phyloP scores from a whole-genome alignment of 1,140 invertebrate genomes.

The Trachymyrmex cornetzi region DNA sequence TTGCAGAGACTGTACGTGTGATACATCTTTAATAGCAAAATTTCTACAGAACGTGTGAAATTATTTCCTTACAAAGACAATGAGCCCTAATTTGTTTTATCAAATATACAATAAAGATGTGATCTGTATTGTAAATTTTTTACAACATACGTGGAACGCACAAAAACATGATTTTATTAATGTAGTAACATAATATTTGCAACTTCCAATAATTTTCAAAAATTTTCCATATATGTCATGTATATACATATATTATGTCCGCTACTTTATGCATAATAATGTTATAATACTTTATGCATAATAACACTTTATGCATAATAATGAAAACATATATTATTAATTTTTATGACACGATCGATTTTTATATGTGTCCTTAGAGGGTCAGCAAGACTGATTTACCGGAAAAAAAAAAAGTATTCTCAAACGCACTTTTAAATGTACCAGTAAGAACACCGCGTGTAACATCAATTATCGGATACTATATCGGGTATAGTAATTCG shows the following conservation, averaged over 20 bases:
- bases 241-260: background rate
- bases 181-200: conserved; percentile 10
- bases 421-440: conserved; percentile 11
- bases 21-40: background rate
- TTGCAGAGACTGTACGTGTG: too few species aligned
- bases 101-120: background rate
- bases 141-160: too few species aligned
- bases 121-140: too few species aligned
- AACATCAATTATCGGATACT: conserved; percentile 26
- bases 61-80: background rate
- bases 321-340: conserved; percentile 35
- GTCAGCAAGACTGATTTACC: background rate
- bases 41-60: background rate
- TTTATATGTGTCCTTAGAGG: background rate
- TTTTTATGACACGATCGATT: background rate
- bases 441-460: background rate
- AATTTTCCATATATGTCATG: background rate
- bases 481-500: conserved; percentile 31
- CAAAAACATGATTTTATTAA: background rate
- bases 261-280: too few species aligned
- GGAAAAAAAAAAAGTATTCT: conserved; percentile 1
- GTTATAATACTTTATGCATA: background rate
- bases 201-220: background rate
- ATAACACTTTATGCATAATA: background rate
- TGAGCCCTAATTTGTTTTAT: background rate